Percentiles rank a stretch among this genome's conserved stretches.
Conservation (phyloP, 37 sponge, comb jelly and placozoan genomes). For the Lycopodina hypogea region DNA sequence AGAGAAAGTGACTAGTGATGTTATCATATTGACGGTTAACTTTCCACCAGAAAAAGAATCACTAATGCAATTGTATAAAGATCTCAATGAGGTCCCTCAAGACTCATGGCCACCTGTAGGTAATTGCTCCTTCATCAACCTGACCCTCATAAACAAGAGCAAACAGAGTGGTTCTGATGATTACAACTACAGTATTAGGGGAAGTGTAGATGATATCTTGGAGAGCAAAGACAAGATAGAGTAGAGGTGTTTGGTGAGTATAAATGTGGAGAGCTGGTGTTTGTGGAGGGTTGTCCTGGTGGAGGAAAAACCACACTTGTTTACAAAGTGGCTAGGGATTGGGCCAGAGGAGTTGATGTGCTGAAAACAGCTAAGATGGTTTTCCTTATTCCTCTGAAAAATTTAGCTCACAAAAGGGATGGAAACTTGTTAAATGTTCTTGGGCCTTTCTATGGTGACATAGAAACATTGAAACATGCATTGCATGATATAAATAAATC, state of each 20-base stretch:
- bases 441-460: neutral
- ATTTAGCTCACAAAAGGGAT: neutral
- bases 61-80: no score
- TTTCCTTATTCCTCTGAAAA: constrained; percentile 11
- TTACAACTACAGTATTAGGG: no score
- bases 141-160: constrained; percentile 19
- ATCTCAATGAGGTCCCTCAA: no score
- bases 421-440: neutral
- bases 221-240: neutral
- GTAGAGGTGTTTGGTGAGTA: constrained; percentile 8
- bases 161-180: no score
- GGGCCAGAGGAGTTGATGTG: constrained; percentile 4
- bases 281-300: constrained; percentile 37
- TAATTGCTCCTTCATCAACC: constrained; percentile 3
- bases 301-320: constrained; percentile 34
- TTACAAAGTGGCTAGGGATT: constrained; percentile 20
- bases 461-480: neutral
- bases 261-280: neutral
- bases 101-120: constrained; percentile 18
- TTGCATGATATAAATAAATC: neutral
- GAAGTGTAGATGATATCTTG: no score
- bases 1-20: no score
- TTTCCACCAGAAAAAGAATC: no score
- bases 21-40: no score
- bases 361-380: neutral